phyloP scores from a whole-genome alignment of 2,113 vertebrate species.

The Hippocampus zosterae region DNA sequence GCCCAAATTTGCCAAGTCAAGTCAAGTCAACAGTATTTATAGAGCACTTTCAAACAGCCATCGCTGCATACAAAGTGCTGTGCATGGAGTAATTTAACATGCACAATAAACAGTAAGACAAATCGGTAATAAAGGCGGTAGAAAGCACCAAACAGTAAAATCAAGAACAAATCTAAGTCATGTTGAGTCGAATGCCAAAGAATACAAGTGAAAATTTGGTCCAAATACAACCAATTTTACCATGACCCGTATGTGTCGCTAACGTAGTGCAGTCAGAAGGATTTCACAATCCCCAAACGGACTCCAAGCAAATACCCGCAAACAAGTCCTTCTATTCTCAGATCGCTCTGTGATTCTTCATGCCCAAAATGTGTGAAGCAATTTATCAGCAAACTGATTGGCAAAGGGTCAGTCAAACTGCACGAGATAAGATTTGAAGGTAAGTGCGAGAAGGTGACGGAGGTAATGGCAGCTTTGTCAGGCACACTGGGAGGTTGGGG shows the following conservation, averaged over 20 bases:
- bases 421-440: slow-evolving; percentile 44
- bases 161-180: too few relatives aligned
- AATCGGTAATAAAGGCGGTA: too few relatives aligned
- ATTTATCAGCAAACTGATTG: slow-evolving; percentile 59
- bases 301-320: neutral
- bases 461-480: slow-evolving; percentile 30
- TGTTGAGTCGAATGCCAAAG: too few relatives aligned
- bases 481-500: neutral
- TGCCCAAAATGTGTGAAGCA: slow-evolving; percentile 42
- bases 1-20: too few relatives aligned
- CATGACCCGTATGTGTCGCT: slow-evolving; percentile 1
- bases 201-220: too few relatives aligned
- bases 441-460: slow-evolving; percentile 29
- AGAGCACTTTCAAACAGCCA: too few relatives aligned
- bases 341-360: slow-evolving; percentile 25
- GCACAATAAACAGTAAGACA: too few relatives aligned
- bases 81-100: too few relatives aligned
- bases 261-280: neutral
- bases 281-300: neutral
- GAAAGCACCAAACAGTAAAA: too few relatives aligned
- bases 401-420: slow-evolving; percentile 29
- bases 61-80: too few relatives aligned
- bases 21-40: too few relatives aligned
- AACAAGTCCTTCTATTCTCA: neutral
- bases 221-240: neutral